Conservation (phyloP, 2,797 vertebrate species). For the Anableps anableps region DNA sequence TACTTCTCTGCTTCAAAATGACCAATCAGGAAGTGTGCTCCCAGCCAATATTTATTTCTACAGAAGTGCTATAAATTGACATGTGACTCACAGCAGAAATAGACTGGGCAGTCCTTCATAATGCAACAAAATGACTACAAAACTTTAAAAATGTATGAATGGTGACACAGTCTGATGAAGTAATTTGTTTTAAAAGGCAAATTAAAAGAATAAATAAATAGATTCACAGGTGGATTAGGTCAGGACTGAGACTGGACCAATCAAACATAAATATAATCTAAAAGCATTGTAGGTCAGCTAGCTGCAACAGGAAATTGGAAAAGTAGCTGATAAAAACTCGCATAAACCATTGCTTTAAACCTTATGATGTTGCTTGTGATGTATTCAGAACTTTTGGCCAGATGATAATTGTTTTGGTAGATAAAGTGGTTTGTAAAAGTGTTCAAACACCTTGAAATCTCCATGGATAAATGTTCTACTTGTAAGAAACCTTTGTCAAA, state of each 20-base stretch:
- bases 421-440: not conserved
- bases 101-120: conserved; percentile 38
- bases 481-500: no score
- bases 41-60: conserved; percentile 55
- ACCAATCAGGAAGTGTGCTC: conserved; percentile 70
- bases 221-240: not conserved
- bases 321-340: not conserved
- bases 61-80: conserved; percentile 55
- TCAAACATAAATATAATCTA: not conserved
- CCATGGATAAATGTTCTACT: no score
- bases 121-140: conserved; percentile 19
- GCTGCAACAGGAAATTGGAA: not conserved
- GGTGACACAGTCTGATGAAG: not conserved
- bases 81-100: conserved; percentile 62
- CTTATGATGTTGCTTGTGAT: not conserved
- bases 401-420: not conserved
- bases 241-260: not conserved
- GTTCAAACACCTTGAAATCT: no score
- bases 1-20: conserved; percentile 67
- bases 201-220: not conserved
- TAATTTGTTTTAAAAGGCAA: conserved; percentile 1
- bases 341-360: not conserved
- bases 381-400: not conserved
- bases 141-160: not conserved
- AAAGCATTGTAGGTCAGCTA: not conserved